These are phyloP conservation scores for Mactra quadrangularis DNA, from an alignment of 1,140 invertebrate species.

Conservation along the genomic window DNA sequence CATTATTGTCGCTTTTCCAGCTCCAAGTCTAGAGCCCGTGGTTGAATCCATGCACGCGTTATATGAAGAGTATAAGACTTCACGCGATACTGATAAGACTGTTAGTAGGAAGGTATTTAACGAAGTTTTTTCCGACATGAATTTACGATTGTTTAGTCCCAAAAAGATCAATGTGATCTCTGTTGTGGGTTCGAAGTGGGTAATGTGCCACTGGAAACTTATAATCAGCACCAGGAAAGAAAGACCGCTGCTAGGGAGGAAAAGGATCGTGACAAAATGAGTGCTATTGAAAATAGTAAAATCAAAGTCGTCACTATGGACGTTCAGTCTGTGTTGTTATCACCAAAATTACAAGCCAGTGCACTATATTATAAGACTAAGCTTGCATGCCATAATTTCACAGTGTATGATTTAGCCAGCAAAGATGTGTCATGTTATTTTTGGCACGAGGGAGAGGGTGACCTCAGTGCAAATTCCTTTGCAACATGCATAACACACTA, in stretches of 20 bases:
- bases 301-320: conserved; percentile 44
- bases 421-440: conserved; percentile 19
- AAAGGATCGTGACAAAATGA: conserved; percentile 16
- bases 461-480: conserved; percentile 44
- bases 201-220: conserved; percentile 1
- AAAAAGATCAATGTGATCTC: conserved; percentile 44
- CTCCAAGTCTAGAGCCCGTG: conserved; percentile 38
- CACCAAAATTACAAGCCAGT: conserved; percentile 38
- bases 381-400: conserved; percentile 39
- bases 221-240: conserved; percentile 1
- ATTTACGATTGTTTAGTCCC: conserved; percentile 26
- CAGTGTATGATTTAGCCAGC: conserved; percentile 28
- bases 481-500: conserved; percentile 21
- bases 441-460: conserved; percentile 46
- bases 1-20: conserved; percentile 33
- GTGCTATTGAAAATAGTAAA: not conserved
- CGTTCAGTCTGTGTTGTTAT: conserved; percentile 12
- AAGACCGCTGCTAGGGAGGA: conserved; percentile 20
- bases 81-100: not conserved
- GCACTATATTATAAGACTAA: conserved; percentile 52
- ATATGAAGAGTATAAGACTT: conserved; percentile 26
- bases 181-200: conserved; percentile 35
- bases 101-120: conserved; percentile 3
- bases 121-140: conserved; percentile 7
- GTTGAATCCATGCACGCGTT: conserved; percentile 7